phyloP scores from a whole-genome alignment of 2,888 invertebrate species.

The Arrhopalites spinosus region DNA sequence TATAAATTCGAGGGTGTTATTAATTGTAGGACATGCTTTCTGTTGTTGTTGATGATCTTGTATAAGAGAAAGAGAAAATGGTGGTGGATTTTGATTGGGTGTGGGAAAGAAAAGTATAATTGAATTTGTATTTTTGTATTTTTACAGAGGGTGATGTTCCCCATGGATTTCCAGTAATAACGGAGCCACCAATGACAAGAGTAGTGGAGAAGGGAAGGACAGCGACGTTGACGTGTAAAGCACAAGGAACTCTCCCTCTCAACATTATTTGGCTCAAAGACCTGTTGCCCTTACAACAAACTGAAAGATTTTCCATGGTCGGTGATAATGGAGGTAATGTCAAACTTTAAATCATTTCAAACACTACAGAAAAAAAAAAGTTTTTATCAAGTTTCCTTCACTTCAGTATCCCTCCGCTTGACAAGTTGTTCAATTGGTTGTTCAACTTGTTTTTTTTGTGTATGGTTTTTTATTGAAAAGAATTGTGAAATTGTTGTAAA shows the following conservation, averaged over 20 bases:
- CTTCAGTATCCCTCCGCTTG: no score
- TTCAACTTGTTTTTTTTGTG: not conserved
- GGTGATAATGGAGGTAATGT: slow-evolving; percentile 54
- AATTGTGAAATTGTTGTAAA: no score
- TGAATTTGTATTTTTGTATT: no score
- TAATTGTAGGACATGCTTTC: no score
- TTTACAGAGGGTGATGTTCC: slow-evolving; percentile 81
- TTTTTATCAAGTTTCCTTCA: no score
- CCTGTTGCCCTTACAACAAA: slow-evolving; percentile 79
- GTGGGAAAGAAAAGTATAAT: no score
- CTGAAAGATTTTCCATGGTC: slow-evolving; percentile 51
- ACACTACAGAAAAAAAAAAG: no score
- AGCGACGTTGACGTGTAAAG: slow-evolving; percentile 86
- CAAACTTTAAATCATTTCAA: not conserved
- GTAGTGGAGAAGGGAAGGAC: slow-evolving; percentile 95
- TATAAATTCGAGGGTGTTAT: no score
- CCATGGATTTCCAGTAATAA: slow-evolving; percentile 87
- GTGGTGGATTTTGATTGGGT: no score
- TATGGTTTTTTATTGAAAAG: no score
- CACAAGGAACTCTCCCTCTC: slow-evolving; percentile 76
- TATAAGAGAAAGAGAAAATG: no score
- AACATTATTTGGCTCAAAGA: slow-evolving; percentile 92
- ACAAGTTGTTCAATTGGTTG: not conserved
- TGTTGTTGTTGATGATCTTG: no score
- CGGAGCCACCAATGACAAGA: slow-evolving; percentile 84